Conservation (phyloP, 2,113 vertebrate genomes). For the Anser cygnoides region DNA sequence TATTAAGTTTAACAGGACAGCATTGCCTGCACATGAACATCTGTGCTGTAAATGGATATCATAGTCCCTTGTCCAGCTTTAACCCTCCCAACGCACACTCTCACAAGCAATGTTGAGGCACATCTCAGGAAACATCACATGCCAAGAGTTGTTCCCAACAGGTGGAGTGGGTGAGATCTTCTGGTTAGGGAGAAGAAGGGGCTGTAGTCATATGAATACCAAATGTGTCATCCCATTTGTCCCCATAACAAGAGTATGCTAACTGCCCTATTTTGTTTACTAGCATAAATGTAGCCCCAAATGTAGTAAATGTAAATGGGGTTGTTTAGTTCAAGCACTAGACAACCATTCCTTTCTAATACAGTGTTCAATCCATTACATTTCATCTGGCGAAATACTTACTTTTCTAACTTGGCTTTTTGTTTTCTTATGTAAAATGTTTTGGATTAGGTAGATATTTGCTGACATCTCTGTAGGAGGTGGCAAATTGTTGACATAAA, state of each 20-base stretch:
- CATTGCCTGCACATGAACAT: not conserved
- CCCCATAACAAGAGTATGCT: not conserved
- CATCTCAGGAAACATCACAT: not conserved
- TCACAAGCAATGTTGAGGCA: not conserved
- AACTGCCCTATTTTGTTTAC: not conserved
- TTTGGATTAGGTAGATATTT: constrained; percentile 32
- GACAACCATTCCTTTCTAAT: not conserved
- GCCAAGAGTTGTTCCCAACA: not conserved
- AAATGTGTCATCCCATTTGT: not conserved
- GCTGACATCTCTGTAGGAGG: constrained; percentile 43
- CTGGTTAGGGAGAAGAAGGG: not conserved
- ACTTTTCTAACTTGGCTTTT: not conserved
- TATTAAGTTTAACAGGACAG: not conserved
- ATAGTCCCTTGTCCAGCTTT: not conserved
- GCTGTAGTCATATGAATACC: not conserved
- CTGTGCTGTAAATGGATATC: not conserved
- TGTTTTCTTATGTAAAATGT: not conserved
- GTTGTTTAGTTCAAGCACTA: not conserved
- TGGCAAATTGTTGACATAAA: constrained; percentile 45
- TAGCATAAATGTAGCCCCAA: not conserved
- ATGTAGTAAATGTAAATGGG: not conserved
- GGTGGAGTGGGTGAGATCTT: not conserved
- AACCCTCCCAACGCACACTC: not conserved
- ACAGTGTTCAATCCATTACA: not conserved
- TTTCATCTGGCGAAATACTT: not conserved